Conservation (phyloP, 2,888 invertebrate species). For the Cephus pulcher region DNA sequence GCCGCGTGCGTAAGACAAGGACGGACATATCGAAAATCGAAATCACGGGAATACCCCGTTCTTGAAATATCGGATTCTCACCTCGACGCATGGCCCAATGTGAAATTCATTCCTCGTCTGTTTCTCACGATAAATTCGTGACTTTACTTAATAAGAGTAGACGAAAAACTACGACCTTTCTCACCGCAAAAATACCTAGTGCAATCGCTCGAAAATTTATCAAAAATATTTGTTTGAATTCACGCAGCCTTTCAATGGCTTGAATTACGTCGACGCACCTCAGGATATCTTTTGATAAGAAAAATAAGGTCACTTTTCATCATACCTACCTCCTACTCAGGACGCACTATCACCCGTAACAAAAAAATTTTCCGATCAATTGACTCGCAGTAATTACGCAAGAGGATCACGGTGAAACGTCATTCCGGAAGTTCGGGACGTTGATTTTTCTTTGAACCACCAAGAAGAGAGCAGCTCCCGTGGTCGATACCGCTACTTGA, state of each 20-base stretch:
- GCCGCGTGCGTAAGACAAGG: neutral
- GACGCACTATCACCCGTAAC: neutral
- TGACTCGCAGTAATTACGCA: slow-evolving; percentile 25
- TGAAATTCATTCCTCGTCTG: neutral
- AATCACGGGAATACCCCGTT: neutral
- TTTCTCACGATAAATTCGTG: neutral
- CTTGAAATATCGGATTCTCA: too few species aligned
- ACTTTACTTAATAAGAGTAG: neutral
- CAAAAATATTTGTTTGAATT: neutral
- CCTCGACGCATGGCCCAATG: too few species aligned
- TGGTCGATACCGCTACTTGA: too few species aligned
- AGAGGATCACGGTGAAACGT: neutral
- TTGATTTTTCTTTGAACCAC: neutral
- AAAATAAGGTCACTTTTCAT: slow-evolving; percentile 24
- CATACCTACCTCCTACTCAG: neutral
- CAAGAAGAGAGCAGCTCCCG: neutral
- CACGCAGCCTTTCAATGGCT: neutral
- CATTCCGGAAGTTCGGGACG: neutral
- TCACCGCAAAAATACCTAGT: too few species aligned
- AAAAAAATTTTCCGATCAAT: slow-evolving; percentile 32
- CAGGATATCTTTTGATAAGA: slow-evolving; percentile 9
- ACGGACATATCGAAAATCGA: neutral
- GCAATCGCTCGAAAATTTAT: neutral
- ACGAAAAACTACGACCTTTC: neutral
- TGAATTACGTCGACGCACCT: neutral